phyloP scores from a whole-genome alignment of 2,888 invertebrate species.

The Sphinx pinastri region DNA sequence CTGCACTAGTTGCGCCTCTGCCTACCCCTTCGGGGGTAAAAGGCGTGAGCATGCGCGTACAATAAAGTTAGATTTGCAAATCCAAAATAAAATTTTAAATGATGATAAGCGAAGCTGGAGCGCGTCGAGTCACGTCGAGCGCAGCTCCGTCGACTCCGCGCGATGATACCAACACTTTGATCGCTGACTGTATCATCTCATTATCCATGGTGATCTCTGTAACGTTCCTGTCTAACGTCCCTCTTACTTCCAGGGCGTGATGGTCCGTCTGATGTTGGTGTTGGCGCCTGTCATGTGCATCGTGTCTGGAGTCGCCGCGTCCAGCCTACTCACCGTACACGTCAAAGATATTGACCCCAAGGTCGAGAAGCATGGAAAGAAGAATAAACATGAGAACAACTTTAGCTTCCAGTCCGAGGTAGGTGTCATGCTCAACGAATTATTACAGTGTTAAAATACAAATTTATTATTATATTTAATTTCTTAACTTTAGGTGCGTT shows the following conservation, averaged over 20 bases:
- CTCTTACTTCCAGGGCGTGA: slow-evolving; percentile 90
- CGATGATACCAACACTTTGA: slow-evolving; percentile 85
- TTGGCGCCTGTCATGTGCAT: slow-evolving; percentile 99
- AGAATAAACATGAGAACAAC: slow-evolving; percentile 87
- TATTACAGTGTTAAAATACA: no score
- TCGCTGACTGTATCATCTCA: slow-evolving; percentile 75
- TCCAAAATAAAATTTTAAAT: slow-evolving; percentile 37
- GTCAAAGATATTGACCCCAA: slow-evolving; percentile 91
- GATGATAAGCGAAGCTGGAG: slow-evolving; percentile 73
- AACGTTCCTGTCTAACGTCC: slow-evolving; percentile 35
- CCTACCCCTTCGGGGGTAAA: no score
- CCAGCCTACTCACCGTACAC: slow-evolving; percentile 92
- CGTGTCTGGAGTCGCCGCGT: slow-evolving; percentile 97
- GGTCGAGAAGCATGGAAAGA: slow-evolving; percentile 87
- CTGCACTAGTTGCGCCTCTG: no score
- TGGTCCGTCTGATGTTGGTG: slow-evolving; percentile 99
- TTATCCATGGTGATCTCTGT: background rate
- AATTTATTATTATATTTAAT: no score
- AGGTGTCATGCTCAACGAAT: slow-evolving; percentile 36
- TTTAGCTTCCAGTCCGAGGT: slow-evolving; percentile 92
- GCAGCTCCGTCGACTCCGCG: slow-evolving; percentile 67
- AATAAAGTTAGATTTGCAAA: no score
- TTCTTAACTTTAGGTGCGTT: no score
- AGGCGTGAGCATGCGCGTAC: no score
- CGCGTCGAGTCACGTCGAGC: slow-evolving; percentile 72